Percentiles rank a stretch among this genome's conserved stretches.
phyloP scores from a whole-genome alignment of 1,140 invertebrate species.

The Andricus grossulariae region DNA sequence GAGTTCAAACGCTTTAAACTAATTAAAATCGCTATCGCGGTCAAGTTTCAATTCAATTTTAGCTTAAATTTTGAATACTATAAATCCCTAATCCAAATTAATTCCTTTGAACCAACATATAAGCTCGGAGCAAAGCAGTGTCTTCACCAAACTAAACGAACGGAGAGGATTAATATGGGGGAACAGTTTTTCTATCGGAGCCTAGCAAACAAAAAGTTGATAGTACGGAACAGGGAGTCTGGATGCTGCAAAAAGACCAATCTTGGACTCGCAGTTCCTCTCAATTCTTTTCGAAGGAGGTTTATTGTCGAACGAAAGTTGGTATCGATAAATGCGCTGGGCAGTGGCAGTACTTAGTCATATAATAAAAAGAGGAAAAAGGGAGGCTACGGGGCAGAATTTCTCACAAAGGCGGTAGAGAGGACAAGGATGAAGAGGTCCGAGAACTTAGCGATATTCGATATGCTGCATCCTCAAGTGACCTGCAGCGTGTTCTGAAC shows the following conservation, averaged over 20 bases:
- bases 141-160: not conserved
- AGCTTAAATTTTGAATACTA: not conserved
- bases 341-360: conserved; percentile 32
- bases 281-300: not conserved
- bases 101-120: not conserved
- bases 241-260: not conserved
- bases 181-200: not conserved
- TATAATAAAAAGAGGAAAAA: conserved; percentile 47
- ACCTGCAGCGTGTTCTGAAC: conserved; percentile 55
- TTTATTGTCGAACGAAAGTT: not conserved
- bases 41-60: not conserved
- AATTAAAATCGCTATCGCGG: not conserved
- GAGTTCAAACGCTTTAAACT: not conserved
- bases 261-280: not conserved
- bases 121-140: not conserved
- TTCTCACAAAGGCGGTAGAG: conserved; percentile 49
- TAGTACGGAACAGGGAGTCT: not conserved
- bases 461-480: conserved; percentile 55
- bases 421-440: conserved; percentile 44
- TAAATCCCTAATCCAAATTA: not conserved
- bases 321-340: conserved; percentile 25
- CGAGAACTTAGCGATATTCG: conserved; percentile 58
- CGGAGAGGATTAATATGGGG: conserved; percentile 2
- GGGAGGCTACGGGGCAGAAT: conserved; percentile 27
- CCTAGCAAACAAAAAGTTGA: conserved; percentile 1